Conservation (phyloP, 1,140 invertebrate genomes). For the Drosophila truncata region DNA sequence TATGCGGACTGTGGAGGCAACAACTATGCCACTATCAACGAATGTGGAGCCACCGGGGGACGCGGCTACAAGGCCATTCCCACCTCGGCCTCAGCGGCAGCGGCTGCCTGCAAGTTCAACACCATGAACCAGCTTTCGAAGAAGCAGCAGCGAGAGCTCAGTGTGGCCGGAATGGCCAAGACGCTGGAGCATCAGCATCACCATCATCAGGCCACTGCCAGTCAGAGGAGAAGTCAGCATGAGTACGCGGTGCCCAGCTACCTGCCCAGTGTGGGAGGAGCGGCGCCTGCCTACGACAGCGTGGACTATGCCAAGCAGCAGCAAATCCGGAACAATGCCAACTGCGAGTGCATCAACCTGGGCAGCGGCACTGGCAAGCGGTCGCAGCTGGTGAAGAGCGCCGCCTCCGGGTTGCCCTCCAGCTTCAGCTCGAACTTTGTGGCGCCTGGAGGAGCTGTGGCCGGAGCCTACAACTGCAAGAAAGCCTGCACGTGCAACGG, state of each 20-base stretch:
- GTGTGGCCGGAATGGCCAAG: conserved; percentile 69
- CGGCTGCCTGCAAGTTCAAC: conserved; percentile 80
- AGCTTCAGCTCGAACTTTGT: conserved; percentile 89
- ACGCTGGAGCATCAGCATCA: conserved; percentile 74
- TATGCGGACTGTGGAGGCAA: conserved; percentile 77
- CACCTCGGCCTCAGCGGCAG: conserved; percentile 65
- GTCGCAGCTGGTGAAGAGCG: conserved; percentile 2
- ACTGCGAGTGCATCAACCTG: conserved; percentile 64
- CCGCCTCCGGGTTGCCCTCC: conserved; percentile 86
- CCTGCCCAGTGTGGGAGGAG: conserved; percentile 26
- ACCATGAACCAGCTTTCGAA: conserved; percentile 76
- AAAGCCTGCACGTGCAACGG: conserved; percentile 81
- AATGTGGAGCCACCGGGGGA: conserved; percentile 49
- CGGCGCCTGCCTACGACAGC: conserved; percentile 69
- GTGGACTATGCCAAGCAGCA: conserved; percentile 78
- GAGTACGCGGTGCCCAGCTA: conserved; percentile 84
- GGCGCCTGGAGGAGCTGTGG: conserved; percentile 86
- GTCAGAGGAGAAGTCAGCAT: conserved; percentile 77
- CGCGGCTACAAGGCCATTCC: conserved; percentile 77
- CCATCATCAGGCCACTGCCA: conserved; percentile 38
- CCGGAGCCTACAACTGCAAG: conserved; percentile 86
- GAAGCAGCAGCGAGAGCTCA: conserved; percentile 69
- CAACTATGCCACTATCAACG: conserved; percentile 84
- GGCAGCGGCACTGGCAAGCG: conserved; percentile 77
- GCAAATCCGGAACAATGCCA: conserved; percentile 45